Conservation (phyloP, 2,113 vertebrate species). For the Notothenia coriiceps region DNA sequence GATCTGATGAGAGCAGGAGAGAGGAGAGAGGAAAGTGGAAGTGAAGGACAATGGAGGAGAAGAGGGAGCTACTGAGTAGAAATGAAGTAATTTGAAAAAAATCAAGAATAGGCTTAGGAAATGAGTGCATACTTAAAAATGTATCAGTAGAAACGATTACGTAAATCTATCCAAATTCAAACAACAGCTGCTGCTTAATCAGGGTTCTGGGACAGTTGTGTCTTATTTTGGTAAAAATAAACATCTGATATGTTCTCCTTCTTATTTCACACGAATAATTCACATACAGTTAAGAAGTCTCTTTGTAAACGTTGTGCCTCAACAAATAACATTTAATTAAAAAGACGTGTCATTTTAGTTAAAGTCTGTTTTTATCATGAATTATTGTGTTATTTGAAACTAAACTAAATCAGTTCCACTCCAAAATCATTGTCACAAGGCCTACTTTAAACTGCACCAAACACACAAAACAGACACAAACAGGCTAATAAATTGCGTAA, state of each 20-base stretch:
- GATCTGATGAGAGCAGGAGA: slow-evolving; percentile 30
- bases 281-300: no score
- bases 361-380: not conserved
- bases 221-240: not conserved
- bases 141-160: not conserved
- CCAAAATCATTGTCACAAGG: not conserved
- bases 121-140: not conserved
- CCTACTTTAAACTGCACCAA: not conserved
- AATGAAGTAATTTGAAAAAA: not conserved
- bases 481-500: no score
- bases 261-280: no score
- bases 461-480: no score
- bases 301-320: no score
- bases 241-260: not conserved
- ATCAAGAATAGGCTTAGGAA: not conserved
- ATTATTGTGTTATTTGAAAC: not conserved
- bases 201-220: not conserved
- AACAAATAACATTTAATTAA: no score
- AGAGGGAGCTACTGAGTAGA: not conserved
- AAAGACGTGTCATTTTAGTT: not conserved
- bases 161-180: not conserved
- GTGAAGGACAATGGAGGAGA: not conserved
- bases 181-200: slow-evolving; percentile 18
- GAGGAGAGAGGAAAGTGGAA: not conserved
- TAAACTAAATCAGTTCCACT: not conserved